These are phyloP conservation scores for Sitophilus oryzae DNA, from an alignment of 1,140 invertebrate species.

Conservation along the genomic window DNA sequence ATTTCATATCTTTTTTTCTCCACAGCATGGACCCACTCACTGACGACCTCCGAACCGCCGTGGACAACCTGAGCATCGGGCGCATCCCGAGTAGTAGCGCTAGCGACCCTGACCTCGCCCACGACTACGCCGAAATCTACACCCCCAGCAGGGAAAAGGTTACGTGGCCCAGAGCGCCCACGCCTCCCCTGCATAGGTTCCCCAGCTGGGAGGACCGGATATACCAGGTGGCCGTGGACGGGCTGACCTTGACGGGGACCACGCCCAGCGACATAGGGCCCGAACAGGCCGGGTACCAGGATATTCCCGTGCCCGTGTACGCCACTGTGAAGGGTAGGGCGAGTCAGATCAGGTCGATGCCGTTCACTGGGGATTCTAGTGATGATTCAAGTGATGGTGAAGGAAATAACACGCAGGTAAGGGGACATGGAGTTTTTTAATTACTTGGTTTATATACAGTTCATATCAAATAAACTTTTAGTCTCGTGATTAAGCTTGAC, in stretches of 20 bases:
- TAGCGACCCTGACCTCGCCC: constrained; percentile 66
- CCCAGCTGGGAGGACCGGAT: constrained; percentile 93
- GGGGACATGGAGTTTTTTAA: too few relatives aligned
- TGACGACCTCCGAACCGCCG: constrained; percentile 51
- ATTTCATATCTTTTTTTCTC: too few relatives aligned
- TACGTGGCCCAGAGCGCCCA: constrained; percentile 62
- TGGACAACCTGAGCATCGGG: constrained; percentile 49
- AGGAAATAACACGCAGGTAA: constrained; percentile 62
- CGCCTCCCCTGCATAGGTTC: constrained; percentile 80
- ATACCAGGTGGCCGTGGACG: constrained; percentile 82
- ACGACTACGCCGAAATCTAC: constrained; percentile 90
- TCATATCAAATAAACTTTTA: too few relatives aligned
- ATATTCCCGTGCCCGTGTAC: constrained; percentile 89
- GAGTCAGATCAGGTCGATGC: constrained; percentile 91
- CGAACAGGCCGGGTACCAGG: constrained; percentile 65
- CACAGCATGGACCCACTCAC: constrained; percentile 49
- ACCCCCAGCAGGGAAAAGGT: constrained; percentile 78
- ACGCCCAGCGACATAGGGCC: constrained; percentile 46
- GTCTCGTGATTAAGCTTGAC: too few relatives aligned
- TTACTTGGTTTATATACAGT: too few relatives aligned
- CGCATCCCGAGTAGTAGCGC: constrained; percentile 46
- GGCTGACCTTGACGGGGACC: constrained; percentile 53
- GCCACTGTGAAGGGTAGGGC: constrained; percentile 93
- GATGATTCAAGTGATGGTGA: constrained; percentile 92
- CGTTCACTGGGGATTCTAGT: constrained; percentile 91